Evolutionary conservation across 1,140 invertebrate genomes (phyloP).

Genomic region (Papilio xuthus): DNA sequence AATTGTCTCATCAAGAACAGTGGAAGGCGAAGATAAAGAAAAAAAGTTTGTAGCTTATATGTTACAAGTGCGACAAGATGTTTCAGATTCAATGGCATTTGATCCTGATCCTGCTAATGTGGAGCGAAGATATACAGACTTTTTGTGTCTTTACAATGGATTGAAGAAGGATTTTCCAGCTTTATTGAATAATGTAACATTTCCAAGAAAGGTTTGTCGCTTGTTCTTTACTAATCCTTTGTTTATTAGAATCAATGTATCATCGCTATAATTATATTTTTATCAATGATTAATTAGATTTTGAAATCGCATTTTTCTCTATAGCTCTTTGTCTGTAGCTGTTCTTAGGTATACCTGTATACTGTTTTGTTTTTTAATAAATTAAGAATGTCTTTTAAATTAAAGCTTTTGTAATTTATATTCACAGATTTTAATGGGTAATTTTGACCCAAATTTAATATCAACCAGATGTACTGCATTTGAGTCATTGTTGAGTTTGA

Average conservation of each 20-base stretch:
- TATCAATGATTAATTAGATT: background rate
- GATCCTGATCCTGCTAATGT: constrained; percentile 85
- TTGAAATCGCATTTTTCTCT: background rate
- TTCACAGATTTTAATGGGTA: constrained; percentile 84
- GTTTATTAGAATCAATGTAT: constrained; percentile 22
- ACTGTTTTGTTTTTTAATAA: background rate
- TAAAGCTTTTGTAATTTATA: background rate
- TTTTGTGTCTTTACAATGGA: constrained; percentile 85
- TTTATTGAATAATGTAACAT: constrained; percentile 83
- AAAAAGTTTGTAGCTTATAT: constrained; percentile 86
- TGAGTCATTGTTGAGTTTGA: constrained; percentile 84
- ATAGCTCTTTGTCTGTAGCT: background rate
- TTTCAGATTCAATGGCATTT: constrained; percentile 62
- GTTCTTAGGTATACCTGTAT: background rate
- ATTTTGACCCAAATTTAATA: constrained; percentile 88
- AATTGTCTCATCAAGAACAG: constrained; percentile 72
- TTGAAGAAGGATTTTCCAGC: constrained; percentile 84
- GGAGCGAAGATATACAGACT: constrained; percentile 89
- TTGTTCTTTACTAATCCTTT: constrained; percentile 46
- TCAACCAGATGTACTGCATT: constrained; percentile 87
- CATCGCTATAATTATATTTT: background rate
- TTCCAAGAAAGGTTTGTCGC: constrained; percentile 86
- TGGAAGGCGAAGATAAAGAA: constrained; percentile 77
- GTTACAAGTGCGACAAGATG: constrained; percentile 82
- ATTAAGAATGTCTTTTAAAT: background rate